These are phyloP conservation scores for Bombus waltoni DNA, from an alignment of 1,140 invertebrate species.

Conservation along the genomic window DNA sequence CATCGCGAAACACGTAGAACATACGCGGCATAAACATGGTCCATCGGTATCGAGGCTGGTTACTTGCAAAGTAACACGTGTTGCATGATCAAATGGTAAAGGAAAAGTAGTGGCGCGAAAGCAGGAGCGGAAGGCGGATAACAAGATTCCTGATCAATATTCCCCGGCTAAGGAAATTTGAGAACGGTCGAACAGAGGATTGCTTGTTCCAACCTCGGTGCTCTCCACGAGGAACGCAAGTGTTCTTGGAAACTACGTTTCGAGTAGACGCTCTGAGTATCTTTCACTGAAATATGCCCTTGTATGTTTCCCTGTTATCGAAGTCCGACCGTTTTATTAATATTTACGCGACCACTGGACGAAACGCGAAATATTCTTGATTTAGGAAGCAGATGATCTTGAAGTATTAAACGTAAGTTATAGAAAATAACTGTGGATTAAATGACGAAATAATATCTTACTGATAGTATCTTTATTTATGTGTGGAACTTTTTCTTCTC, in stretches of 20 bases:
- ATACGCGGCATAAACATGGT: slow-evolving; percentile 27
- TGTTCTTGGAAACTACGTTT: slow-evolving; percentile 19
- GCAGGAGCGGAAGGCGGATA: background rate
- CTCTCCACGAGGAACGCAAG: no score
- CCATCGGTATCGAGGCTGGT: background rate
- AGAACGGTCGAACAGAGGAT: slow-evolving; percentile 14
- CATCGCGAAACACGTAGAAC: slow-evolving; percentile 34
- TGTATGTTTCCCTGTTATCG: no score
- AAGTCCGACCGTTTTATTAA: background rate
- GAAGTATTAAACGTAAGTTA: no score
- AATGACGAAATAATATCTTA: no score
- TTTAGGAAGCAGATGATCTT: background rate
- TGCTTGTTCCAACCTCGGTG: background rate
- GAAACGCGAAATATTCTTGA: background rate
- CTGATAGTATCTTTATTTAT: no score
- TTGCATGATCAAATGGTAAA: slow-evolving; percentile 38
- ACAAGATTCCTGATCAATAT: slow-evolving; percentile 30
- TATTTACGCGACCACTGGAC: background rate
- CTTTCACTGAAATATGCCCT: background rate
- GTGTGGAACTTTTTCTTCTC: no score
- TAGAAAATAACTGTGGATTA: no score
- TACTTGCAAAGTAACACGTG: slow-evolving; percentile 40
- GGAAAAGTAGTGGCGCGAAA: slow-evolving; percentile 3
- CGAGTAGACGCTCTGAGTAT: background rate
- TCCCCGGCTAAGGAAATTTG: slow-evolving; percentile 11